A percentile compares a stretch with the other conserved stretches of the same genome.
Evolutionary conservation across 2,888 invertebrate species (phyloP).

Genomic region (Dusona sp.): DNA sequence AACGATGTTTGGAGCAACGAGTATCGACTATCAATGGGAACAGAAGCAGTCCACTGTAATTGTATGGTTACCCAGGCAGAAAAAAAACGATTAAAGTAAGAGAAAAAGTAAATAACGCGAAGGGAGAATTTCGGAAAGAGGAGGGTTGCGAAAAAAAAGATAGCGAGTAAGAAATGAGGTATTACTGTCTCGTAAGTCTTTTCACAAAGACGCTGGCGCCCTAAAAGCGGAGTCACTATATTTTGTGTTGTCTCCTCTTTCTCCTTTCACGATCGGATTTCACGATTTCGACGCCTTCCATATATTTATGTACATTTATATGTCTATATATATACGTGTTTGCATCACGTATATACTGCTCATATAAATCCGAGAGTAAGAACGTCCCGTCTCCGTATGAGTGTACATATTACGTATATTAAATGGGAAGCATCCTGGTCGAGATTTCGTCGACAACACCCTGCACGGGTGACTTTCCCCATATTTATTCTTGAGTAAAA

Average conservation of each 20-base stretch:
- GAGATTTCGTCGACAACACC: slow-evolving; percentile 53
- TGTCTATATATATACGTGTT: background rate
- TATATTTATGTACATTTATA: background rate
- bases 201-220: slow-evolving; percentile 39
- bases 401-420: slow-evolving; percentile 20
- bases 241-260: slow-evolving; percentile 59
- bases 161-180: background rate
- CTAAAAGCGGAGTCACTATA: slow-evolving; percentile 30
- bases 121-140: slow-evolving; percentile 8
- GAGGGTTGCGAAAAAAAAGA: background rate
- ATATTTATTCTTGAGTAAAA: slow-evolving; percentile 32
- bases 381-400: slow-evolving; percentile 24
- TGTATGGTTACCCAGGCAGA: slow-evolving; percentile 46
- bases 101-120: slow-evolving; percentile 9
- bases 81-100: slow-evolving; percentile 42
- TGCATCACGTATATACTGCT: background rate
- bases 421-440: slow-evolving; percentile 54
- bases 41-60: slow-evolving; percentile 41
- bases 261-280: slow-evolving; percentile 68
- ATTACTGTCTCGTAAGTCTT: slow-evolving; percentile 28
- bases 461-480: slow-evolving; percentile 43
- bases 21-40: slow-evolving; percentile 45
- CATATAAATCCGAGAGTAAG: slow-evolving; percentile 40
- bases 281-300: slow-evolving; percentile 50
- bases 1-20: slow-evolving; percentile 7